phyloP scores from a whole-genome alignment of 2,113 vertebrate species.

The Muntiacus reevesi region DNA sequence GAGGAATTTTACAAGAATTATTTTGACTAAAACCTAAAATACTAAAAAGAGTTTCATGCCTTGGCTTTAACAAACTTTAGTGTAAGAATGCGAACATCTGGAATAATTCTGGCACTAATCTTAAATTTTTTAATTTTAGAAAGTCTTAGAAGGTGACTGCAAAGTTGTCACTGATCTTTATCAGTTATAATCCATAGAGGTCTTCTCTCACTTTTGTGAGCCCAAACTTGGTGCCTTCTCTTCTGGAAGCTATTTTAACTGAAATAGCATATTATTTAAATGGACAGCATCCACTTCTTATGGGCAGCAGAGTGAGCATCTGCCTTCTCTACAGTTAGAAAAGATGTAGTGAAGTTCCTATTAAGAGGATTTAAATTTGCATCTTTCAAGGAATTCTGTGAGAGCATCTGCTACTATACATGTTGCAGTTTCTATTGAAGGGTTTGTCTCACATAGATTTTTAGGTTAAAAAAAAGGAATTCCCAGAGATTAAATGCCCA shows the following conservation, averaged over 20 bases:
- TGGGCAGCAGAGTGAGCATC: neutral
- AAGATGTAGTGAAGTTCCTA: neutral
- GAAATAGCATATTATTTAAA: conserved; percentile 49
- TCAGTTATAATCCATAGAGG: neutral
- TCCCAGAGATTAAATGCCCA: neutral
- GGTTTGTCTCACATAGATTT: conserved; percentile 33
- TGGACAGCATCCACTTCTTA: neutral
- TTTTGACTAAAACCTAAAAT: conserved; percentile 6
- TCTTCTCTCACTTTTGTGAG: neutral
- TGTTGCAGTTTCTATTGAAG: neutral
- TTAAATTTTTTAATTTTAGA: conserved; percentile 16
- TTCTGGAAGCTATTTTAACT: conserved; percentile 51
- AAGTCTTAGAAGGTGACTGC: neutral
- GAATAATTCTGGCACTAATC: neutral
- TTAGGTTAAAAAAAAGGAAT: neutral
- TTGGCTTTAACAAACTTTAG: neutral
- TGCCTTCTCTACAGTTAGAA: conserved; percentile 15
- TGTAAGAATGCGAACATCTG: neutral
- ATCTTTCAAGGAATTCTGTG: conserved; percentile 52
- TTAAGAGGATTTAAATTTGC: conserved; percentile 31
- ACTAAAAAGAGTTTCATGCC: neutral
- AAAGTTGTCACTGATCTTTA: conserved; percentile 19
- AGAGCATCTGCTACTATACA: conserved; percentile 52
- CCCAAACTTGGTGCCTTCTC: neutral
- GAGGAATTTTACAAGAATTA: neutral